A percentile compares a stretch with the other conserved stretches of the same genome.
These are phyloP conservation scores for Percopsis transmontana DNA, from an alignment of 2,113 vertebrate species.

Conservation along the genomic window DNA sequence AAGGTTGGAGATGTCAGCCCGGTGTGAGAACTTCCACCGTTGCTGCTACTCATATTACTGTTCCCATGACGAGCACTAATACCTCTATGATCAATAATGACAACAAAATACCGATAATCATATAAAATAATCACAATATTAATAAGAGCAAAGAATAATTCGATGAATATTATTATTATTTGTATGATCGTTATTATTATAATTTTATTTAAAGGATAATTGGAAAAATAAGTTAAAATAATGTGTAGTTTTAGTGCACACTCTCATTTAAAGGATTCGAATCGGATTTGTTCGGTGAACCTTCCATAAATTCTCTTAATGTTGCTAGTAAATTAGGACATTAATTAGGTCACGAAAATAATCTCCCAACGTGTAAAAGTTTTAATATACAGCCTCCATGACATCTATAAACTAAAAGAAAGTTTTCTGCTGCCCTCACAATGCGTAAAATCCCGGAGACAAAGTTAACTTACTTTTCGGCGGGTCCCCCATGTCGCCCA, in stretches of 20 bases:
- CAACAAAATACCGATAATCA: slow-evolving; percentile 1
- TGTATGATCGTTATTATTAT: slow-evolving; percentile 9
- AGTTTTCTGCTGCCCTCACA: too few relatives aligned
- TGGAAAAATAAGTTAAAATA: too few relatives aligned
- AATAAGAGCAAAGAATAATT: neutral
- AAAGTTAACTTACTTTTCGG: slow-evolving; percentile 94
- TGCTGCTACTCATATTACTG: too few relatives aligned
- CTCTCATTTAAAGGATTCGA: too few relatives aligned
- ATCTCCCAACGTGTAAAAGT: too few relatives aligned
- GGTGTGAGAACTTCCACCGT: neutral
- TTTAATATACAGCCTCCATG: neutral
- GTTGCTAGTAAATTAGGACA: neutral
- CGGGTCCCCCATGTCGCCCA: slow-evolving; percentile 99
- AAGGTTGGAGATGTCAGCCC: too few relatives aligned
- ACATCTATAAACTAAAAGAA: too few relatives aligned
- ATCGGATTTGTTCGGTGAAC: neutral
- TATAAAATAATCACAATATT: slow-evolving; percentile 16
- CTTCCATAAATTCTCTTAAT: neutral
- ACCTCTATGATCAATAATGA: neutral
- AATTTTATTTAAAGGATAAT: neutral
- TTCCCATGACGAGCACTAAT: neutral
- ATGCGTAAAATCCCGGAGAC: too few relatives aligned
- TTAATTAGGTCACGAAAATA: neutral
- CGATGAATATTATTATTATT: slow-evolving; percentile 7
- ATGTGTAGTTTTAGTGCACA: too few relatives aligned